Conservation (phyloP, 2,113 vertebrate species). For the Boleophthalmus pectinirostris region DNA sequence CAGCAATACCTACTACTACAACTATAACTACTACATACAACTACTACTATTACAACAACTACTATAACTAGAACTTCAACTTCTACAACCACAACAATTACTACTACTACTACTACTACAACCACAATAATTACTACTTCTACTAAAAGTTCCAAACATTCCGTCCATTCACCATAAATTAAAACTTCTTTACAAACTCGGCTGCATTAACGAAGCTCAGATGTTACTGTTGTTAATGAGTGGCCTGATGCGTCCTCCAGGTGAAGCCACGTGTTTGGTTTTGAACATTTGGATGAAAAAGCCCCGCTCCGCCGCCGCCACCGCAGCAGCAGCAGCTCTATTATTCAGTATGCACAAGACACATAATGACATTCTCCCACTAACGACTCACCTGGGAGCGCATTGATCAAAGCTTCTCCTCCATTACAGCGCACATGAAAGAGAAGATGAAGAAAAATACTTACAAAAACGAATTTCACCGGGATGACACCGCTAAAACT, state of each 20-base stretch:
- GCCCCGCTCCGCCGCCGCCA: not conserved
- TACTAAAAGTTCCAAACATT: too few relatives aligned
- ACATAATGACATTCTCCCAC: constrained; percentile 44
- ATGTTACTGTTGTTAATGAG: constrained; percentile 3
- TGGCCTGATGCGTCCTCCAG: constrained; percentile 11
- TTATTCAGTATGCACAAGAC: constrained; percentile 40
- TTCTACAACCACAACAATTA: too few relatives aligned
- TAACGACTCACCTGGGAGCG: constrained; percentile 47
- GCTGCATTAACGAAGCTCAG: not conserved
- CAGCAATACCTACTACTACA: too few relatives aligned
- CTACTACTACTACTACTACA: too few relatives aligned
- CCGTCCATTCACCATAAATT: too few relatives aligned
- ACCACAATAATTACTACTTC: too few relatives aligned
- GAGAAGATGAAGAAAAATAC: constrained; percentile 29
- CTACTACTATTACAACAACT: too few relatives aligned
- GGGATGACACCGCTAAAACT: constrained; percentile 17
- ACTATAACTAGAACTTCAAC: too few relatives aligned
- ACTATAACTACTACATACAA: too few relatives aligned
- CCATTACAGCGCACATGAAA: constrained; percentile 44
- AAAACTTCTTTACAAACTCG: not conserved
- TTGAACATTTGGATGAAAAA: constrained; percentile 42
- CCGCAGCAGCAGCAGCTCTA: constrained; percentile 9
- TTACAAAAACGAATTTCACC: constrained; percentile 42
- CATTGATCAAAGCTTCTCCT: constrained; percentile 42
- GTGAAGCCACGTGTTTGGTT: constrained; percentile 7